Conservation (phyloP, 2,113 vertebrate species). For the Erythrocebus patas region DNA sequence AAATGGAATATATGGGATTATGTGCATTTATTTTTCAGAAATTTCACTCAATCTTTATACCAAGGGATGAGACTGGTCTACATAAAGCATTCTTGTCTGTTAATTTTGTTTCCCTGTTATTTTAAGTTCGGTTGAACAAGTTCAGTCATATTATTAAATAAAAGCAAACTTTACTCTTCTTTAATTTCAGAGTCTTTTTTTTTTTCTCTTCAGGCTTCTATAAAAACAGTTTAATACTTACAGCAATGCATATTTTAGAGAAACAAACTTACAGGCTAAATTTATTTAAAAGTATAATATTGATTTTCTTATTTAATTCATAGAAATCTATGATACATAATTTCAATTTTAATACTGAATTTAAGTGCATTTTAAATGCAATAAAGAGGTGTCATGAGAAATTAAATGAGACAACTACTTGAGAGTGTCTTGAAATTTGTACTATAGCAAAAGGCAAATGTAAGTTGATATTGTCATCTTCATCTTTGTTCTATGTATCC, state of each 20-base stretch:
- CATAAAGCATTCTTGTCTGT: neutral
- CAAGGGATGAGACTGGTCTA: neutral
- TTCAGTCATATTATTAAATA: neutral
- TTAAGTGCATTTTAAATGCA: neutral
- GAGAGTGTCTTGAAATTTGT: neutral
- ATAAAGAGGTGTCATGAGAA: neutral
- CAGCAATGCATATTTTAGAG: neutral
- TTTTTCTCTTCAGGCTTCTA: neutral
- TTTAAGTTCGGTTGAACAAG: neutral
- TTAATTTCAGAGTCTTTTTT: neutral
- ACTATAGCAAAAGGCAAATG: neutral
- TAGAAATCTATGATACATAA: neutral
- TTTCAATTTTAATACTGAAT: neutral
- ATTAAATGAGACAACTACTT: neutral
- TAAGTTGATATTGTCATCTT: neutral
- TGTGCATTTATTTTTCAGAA: neutral
- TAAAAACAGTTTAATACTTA: neutral
- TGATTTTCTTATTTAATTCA: neutral
- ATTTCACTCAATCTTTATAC: neutral
- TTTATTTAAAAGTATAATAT: neutral
- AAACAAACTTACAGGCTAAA: neutral
- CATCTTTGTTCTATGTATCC: neutral
- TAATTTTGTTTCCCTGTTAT: neutral
- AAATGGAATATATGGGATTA: neutral
- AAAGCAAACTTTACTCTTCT: neutral